phyloP scores from a whole-genome alignment of 2,797 vertebrate genomes.

The Hirundo rustica region DNA sequence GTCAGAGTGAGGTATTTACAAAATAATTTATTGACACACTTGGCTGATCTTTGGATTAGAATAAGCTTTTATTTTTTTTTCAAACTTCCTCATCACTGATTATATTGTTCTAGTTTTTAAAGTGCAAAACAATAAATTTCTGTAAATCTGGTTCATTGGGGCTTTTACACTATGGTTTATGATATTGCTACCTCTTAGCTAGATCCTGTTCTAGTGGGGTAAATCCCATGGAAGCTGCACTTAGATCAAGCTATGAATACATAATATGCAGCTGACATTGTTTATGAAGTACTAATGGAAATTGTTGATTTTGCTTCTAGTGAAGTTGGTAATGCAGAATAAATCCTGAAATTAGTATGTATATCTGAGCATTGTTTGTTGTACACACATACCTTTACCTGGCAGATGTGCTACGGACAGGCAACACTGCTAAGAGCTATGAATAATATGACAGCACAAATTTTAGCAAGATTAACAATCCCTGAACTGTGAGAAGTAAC shows the following conservation, averaged over 20 bases:
- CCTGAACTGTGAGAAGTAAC: background rate
- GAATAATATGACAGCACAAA: background rate
- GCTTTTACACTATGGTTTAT: background rate
- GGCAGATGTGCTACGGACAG: background rate
- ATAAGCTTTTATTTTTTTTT: background rate
- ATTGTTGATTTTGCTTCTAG: background rate
- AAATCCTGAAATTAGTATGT: background rate
- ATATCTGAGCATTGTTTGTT: background rate
- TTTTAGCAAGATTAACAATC: background rate
- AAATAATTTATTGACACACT: background rate
- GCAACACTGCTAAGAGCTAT: background rate
- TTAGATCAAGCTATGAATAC: background rate
- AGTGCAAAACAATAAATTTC: background rate
- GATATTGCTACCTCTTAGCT: background rate
- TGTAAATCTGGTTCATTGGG: background rate
- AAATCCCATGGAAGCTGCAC: background rate
- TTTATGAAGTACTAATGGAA: background rate
- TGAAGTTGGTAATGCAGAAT: background rate
- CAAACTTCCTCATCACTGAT: background rate
- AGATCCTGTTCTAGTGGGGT: background rate
- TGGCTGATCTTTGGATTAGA: background rate
- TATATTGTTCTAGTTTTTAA: background rate
- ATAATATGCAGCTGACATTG: constrained; percentile 5
- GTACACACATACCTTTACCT: background rate
- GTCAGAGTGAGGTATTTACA: background rate